These are phyloP conservation scores for Eutolmus rufibarbis DNA, from an alignment of 2,888 invertebrate genomes.

Conservation along the genomic window DNA sequence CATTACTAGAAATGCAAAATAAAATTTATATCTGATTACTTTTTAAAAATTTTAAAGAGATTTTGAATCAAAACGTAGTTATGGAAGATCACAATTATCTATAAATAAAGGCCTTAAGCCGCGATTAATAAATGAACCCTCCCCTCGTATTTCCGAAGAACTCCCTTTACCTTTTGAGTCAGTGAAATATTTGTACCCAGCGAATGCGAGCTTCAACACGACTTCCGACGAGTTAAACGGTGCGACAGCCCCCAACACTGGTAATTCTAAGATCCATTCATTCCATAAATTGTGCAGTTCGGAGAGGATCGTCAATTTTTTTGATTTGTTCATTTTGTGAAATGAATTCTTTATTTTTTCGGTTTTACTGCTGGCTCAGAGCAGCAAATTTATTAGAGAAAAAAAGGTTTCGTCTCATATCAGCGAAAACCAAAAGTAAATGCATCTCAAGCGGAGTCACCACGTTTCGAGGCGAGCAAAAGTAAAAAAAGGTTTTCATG, in stretches of 20 bases:
- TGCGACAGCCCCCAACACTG: neutral
- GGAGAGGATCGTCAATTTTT: neutral
- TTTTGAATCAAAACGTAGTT: neutral
- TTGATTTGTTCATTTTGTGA: neutral
- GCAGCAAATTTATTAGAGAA: conserved; percentile 30
- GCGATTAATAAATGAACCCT: neutral
- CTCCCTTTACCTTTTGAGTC: neutral
- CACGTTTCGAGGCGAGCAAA: conserved; percentile 16
- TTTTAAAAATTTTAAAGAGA: too few species aligned
- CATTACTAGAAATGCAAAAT: too few species aligned
- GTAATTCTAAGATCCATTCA: conserved; percentile 19
- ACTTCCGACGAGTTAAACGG: neutral
- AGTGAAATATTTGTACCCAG: neutral
- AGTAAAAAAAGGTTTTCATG: neutral
- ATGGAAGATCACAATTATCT: neutral
- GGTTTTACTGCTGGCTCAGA: neutral
- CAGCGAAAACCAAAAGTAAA: conserved; percentile 17
- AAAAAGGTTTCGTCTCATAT: conserved; percentile 16
- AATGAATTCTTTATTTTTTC: neutral
- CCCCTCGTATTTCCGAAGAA: neutral
- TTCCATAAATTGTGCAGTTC: conserved; percentile 32
- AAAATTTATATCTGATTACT: too few species aligned
- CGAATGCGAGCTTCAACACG: neutral
- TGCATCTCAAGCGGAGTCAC: conserved; percentile 22
- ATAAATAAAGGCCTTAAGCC: neutral